Base-by-base conservation (phyloP, 1,140 invertebrate genomes). In the Amphibalanus amphitrite region DNA sequence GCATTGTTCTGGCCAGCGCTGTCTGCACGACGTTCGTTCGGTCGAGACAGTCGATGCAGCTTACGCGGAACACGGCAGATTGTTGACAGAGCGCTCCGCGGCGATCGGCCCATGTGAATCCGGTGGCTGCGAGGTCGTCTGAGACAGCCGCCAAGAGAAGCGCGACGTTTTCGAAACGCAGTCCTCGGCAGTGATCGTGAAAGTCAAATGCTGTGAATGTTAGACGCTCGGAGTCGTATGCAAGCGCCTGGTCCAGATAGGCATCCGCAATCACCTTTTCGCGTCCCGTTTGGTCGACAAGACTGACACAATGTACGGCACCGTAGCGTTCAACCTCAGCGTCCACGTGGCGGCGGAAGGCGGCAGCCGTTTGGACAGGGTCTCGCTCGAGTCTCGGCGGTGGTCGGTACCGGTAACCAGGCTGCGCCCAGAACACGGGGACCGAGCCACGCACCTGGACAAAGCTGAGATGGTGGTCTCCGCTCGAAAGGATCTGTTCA, bases 21-120 rank as follows among this genome's bases (percentile, higher is more conserved):
- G 93, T 97, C 87, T 93, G 90, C 0, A 95, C 93, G 30, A 98
- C 93, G 81, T 98, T 98, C 0, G 95, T 98, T 74, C 95, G 82
- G 81, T 98, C 96, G 68, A 98, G 83, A 79, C 95, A 98, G 80
- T 98, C 96, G 76, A 98, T 92, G 80, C 96, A 98, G 81, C 98
- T 98, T 0, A 97, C 89, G 28, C 95, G 83, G 81, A 97, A 97
- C 23, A 95, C 87, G 4, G 92, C 92, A 74, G 85, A 88, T 82
- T 98, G 96, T 69, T 86, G 86, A 80, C 92, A 96, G 76, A 98
- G 95, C 75, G 90, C 84, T 8, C 94, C 95, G 76, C 93, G 88
- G 73, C 87, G 87, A 82, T 97, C 95, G 29, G 91, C 86, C 94
- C 95, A 97, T 79, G 90, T 93, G 80, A 95, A 97, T 65, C 89